Conservation (phyloP, 2,888 invertebrate genomes). For the Lacanobia wlatinum region DNA sequence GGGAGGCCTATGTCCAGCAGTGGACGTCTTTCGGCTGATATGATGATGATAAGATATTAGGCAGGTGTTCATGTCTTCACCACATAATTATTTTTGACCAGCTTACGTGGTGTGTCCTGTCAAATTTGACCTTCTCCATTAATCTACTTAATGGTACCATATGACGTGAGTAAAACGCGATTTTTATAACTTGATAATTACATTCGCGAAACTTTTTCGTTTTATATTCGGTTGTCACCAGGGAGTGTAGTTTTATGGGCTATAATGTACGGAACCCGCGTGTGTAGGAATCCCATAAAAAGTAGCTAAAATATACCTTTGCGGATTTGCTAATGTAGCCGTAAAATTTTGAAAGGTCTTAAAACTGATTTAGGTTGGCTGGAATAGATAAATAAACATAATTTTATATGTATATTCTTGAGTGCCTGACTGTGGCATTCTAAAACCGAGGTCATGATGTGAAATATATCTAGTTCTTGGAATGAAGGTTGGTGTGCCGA, state of each 20-base stretch:
- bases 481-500: too few relatives aligned
- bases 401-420: too few relatives aligned
- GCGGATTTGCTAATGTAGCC: conserved; percentile 46
- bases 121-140: conserved; percentile 35
- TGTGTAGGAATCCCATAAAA: conserved; percentile 48
- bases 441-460: background rate
- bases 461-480: too few relatives aligned
- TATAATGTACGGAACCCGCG: conserved; percentile 45
- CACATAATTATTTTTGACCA: background rate
- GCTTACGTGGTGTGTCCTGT: background rate
- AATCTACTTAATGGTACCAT: background rate
- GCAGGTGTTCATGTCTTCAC: background rate
- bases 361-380: conserved; percentile 41
- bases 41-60: too few relatives aligned
- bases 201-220: conserved; percentile 56
- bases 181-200: conserved; percentile 63
- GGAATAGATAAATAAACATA: conserved; percentile 34
- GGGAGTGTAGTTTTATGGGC: conserved; percentile 64
- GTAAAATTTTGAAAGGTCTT: conserved; percentile 44
- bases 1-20: too few relatives aligned
- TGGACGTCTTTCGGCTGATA: too few relatives aligned
- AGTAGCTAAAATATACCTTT: conserved; percentile 35
- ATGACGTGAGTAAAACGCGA: conserved; percentile 36
- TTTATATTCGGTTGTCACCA: conserved; percentile 54
- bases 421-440: background rate